These are phyloP conservation scores for Prionace glauca DNA, from an alignment of 2,797 vertebrate species.

Conservation along the genomic window DNA sequence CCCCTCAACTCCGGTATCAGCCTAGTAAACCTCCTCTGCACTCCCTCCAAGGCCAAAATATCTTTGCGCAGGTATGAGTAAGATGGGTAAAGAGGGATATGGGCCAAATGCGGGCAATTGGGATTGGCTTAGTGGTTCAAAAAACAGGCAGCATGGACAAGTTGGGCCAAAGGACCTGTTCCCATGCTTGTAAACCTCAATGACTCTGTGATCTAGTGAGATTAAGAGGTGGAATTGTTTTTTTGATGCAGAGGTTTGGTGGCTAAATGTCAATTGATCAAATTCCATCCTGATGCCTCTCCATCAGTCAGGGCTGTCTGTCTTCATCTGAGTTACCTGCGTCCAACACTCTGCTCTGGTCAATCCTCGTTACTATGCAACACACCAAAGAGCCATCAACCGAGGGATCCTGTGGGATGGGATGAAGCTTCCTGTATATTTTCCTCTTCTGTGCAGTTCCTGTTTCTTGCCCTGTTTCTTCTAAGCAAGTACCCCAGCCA, in stretches of 20 bases:
- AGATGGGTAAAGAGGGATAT: no score
- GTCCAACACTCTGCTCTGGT: background rate
- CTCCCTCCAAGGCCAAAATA: no score
- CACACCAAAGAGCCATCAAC: background rate
- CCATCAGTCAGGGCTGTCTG: background rate
- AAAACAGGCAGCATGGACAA: no score
- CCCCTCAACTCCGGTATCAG: no score
- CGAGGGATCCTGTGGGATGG: background rate
- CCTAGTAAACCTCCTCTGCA: no score
- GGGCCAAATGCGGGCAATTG: no score
- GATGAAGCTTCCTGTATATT: background rate
- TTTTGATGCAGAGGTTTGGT: background rate
- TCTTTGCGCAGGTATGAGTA: no score
- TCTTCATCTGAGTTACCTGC: background rate
- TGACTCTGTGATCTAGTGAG: background rate
- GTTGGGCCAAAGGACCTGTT: no score
- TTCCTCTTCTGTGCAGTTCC: background rate
- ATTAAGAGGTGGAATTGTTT: background rate
- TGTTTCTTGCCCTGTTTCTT: background rate
- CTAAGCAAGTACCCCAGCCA: background rate
- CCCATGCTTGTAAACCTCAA: no score
- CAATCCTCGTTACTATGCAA: background rate
- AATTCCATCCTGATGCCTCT: background rate
- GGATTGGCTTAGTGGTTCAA: no score
- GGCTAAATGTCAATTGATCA: background rate